Conservation (phyloP, 2,888 invertebrate species). For the Lepeophtheirus nordmannii region DNA sequence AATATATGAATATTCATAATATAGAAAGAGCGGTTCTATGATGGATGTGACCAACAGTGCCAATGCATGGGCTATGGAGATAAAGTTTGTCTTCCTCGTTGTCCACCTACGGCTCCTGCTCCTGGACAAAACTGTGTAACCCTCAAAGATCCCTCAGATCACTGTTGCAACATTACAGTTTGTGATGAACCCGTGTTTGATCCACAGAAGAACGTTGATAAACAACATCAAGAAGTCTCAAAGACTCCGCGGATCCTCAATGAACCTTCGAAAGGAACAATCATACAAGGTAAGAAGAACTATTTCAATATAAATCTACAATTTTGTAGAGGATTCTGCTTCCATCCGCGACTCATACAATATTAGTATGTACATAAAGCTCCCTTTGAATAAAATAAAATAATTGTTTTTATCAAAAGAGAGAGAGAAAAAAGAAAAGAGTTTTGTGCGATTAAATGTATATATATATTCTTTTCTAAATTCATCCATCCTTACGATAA, state of each 20-base stretch:
- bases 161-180: constrained; percentile 66
- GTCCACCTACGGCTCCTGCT: constrained; percentile 24
- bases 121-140: constrained; percentile 52
- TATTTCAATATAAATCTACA: no score
- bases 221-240: background rate
- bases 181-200: constrained; percentile 44
- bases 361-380: no score
- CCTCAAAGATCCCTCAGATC: constrained; percentile 62
- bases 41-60: constrained; percentile 29
- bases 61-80: constrained; percentile 28
- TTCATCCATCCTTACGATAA: no score
- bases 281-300: background rate
- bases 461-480: no score
- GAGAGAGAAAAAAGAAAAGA: no score
- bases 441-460: no score
- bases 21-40: constrained; percentile 35
- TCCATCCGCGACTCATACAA: no score
- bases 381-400: no score
- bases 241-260: background rate
- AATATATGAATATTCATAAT: background rate
- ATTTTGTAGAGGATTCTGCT: no score
- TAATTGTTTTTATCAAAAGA: no score
- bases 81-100: constrained; percentile 28
- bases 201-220: constrained; percentile 14
- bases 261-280: background rate